A percentile compares a stretch with the other conserved stretches of the same genome.
Conservation (phyloP, 2,888 invertebrate species). For the Chaetoderma sp. region DNA sequence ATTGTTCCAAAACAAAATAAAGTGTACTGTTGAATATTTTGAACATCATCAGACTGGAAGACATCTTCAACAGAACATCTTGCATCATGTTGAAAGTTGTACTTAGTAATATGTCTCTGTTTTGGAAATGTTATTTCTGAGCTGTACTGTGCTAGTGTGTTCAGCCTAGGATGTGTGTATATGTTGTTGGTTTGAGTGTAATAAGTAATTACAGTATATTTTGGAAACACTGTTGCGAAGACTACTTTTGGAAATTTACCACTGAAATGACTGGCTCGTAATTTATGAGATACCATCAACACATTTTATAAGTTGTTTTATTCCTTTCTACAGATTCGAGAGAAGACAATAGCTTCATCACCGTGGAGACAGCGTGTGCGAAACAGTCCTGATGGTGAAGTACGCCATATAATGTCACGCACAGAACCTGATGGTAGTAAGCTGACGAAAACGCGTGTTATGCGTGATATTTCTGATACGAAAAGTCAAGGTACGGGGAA, state of each 20-base stretch:
- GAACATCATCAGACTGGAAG: no score
- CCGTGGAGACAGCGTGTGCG: conserved; percentile 60
- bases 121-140: no score
- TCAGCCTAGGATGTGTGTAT: no score
- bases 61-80: no score
- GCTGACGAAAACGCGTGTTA: conserved; percentile 28
- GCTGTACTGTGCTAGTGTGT: no score
- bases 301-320: neutral
- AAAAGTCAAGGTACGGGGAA: conserved; percentile 51
- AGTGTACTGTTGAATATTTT: no score
- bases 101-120: no score
- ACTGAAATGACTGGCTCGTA: conserved; percentile 31
- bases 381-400: conserved; percentile 64
- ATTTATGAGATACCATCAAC: neutral
- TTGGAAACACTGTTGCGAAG: no score
- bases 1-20: no score
- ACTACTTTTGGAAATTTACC: conserved; percentile 37
- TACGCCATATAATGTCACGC: conserved; percentile 59
- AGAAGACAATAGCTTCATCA: conserved; percentile 56
- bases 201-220: no score
- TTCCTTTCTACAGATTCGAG: conserved; percentile 55
- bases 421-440: conserved; percentile 43
- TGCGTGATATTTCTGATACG: conserved; percentile 46
- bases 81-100: no score
- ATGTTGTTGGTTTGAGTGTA: no score